phyloP scores from a whole-genome alignment of 2,888 invertebrate genomes.

The Scaeva pyrastri region DNA sequence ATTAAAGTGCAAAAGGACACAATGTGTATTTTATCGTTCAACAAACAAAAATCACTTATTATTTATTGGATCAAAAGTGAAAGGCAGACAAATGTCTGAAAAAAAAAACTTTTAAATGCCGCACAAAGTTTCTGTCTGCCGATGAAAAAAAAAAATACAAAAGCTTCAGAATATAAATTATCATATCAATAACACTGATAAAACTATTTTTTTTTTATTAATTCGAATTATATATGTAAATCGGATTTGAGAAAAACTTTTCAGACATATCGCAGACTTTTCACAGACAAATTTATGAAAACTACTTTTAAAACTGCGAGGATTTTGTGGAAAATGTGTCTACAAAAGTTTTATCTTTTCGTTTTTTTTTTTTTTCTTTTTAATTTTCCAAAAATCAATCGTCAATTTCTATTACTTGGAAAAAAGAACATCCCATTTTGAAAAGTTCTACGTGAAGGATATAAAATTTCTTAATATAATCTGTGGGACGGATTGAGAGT shows the following conservation, averaged over 20 bases:
- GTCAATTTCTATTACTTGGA: neutral
- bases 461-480: neutral
- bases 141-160: neutral
- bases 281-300: conserved; percentile 10
- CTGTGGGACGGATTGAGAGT: neutral
- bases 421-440: conserved; percentile 1
- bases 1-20: neutral
- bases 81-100: neutral
- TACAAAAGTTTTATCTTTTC: neutral
- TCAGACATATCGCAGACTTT: conserved; percentile 25
- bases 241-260: conserved; percentile 7
- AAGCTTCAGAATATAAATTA: neutral
- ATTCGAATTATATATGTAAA: neutral
- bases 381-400: conserved; percentile 1
- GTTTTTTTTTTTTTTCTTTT: neutral
- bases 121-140: neutral
- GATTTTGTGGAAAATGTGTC: conserved; percentile 39
- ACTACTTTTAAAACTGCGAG: neutral
- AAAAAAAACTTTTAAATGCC: neutral
- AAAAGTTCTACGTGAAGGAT: conserved; percentile 4
- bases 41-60: neutral
- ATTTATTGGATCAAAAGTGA: neutral
- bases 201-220: neutral
- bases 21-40: neutral
- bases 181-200: neutral